Base-by-base conservation (phyloP, 1,140 invertebrate genomes). In the Physella acuta region DNA sequence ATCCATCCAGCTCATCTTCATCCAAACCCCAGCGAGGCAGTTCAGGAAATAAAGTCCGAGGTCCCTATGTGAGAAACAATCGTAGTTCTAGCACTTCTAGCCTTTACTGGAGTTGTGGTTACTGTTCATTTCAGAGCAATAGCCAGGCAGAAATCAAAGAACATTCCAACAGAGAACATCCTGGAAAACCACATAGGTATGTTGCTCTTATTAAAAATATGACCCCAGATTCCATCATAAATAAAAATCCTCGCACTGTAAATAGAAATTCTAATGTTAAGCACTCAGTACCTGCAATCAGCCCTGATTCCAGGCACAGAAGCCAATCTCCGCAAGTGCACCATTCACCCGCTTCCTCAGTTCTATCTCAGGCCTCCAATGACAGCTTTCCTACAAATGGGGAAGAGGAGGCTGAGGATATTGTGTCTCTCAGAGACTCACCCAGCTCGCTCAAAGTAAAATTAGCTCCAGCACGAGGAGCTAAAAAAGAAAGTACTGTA, bases 41-140 rank as follows among this genome's bases (percentile, higher is more conserved):
- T 33, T 17, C 5, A 30, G 28, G 14, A 36, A 30, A 59, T 36
- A 37, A 31, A 34, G 37, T 24, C 56, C 28, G 37, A 61, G 56
- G 58, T 34, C 24, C 8, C 24, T 26, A 37, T 51, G 37, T 26
- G 8, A 58, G 30, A 39, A 51, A 20, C 52, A 33, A 3, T 16
- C 49, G 70, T 11, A 44, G 71, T 3, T 69, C 68, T 28, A 70
- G 73, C 14, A 67, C 79, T 34, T 75, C 80, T 36, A 75, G 76
- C 33, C 67, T 81, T 31, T 81, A 78, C 60, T 81, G 78, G 80
- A 80, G 76, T 61, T 81, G 80, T 75, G 78, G 78, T n/a, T 81
- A 81, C 49, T 81, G 80, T 68, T 56, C 72, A 11, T 80, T 79
- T 76, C 73, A 77, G 24, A 79, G 78, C 26, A 67, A 75, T 24